Conservation (phyloP, 2,113 vertebrate species). For the Emydura subglobosa region DNA sequence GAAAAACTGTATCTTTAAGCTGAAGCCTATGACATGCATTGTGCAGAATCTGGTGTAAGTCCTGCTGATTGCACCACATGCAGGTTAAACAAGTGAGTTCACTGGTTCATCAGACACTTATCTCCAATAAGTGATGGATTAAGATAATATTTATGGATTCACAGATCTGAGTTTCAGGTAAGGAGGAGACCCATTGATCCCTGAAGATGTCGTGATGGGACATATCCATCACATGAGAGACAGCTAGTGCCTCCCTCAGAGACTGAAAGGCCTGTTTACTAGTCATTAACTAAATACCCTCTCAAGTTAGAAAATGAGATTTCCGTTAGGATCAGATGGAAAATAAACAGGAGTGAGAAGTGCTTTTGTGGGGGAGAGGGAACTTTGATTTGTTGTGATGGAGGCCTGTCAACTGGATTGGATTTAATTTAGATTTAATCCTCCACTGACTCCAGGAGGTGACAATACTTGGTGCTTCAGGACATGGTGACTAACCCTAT, state of each 20-base stretch:
- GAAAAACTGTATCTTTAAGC: constrained; percentile 22
- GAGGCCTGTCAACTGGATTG: background rate
- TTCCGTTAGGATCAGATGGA: background rate
- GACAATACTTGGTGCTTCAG: background rate
- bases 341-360: background rate
- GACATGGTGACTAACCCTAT: background rate
- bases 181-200: background rate
- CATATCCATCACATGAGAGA: background rate
- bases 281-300: background rate
- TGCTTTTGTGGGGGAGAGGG: background rate
- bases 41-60: constrained; percentile 24
- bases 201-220: background rate
- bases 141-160: background rate
- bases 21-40: constrained; percentile 17
- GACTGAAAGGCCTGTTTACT: background rate
- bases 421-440: background rate
- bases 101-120: background rate
- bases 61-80: constrained; percentile 30
- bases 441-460: background rate
- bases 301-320: background rate
- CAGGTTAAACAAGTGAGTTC: constrained; percentile 15
- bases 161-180: background rate
- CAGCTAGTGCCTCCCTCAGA: background rate
- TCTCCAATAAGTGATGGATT: constrained; percentile 13
- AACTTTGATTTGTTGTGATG: background rate